Percentiles rank a stretch among this genome's conserved stretches.
Conservation (phyloP, 2,888 invertebrate species). For the Alviniconcha strummeri region DNA sequence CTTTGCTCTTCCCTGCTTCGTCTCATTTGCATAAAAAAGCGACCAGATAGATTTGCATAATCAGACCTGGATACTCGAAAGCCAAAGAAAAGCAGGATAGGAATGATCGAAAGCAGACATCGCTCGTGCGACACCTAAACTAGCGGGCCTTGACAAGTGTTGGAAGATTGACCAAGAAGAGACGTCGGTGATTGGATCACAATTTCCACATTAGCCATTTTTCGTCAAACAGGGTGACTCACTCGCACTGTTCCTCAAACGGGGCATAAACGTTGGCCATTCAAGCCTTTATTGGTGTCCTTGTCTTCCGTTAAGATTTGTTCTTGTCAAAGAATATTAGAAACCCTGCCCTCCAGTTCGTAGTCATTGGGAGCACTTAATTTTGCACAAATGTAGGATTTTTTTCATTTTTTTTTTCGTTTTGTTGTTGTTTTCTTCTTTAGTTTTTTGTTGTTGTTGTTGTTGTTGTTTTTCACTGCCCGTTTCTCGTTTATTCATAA, state of each 20-base stretch:
- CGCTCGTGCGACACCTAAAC: constrained; percentile 21
- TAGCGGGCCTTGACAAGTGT: constrained; percentile 18
- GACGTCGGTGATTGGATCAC: constrained; percentile 22
- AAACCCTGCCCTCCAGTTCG: no score
- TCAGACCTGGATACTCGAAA: neutral
- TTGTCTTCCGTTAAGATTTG: neutral
- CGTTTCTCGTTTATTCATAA: no score
- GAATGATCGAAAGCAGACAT: constrained; percentile 17
- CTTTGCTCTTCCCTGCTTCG: no score
- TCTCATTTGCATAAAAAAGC: no score
- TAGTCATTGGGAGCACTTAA: no score
- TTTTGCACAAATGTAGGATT: no score
- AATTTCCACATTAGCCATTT: constrained; percentile 22
- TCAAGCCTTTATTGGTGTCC: neutral
- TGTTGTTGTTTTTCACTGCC: no score
- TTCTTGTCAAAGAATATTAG: constrained; percentile 17
- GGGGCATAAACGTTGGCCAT: neutral
- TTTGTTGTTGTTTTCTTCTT: neutral
- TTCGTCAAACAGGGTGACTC: constrained; percentile 4
- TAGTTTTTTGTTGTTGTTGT: neutral
- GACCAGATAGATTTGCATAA: no score
- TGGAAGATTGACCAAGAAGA: neutral
- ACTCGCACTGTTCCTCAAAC: constrained; percentile 5
- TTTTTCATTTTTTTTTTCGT: neutral
- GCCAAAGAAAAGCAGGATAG: neutral